A percentile compares a stretch with the other conserved stretches of the same genome.
These are phyloP conservation scores for Anthopleura sola DNA, from an alignment of 64 coral and sea anemone genomes.

Conservation along the genomic window DNA sequence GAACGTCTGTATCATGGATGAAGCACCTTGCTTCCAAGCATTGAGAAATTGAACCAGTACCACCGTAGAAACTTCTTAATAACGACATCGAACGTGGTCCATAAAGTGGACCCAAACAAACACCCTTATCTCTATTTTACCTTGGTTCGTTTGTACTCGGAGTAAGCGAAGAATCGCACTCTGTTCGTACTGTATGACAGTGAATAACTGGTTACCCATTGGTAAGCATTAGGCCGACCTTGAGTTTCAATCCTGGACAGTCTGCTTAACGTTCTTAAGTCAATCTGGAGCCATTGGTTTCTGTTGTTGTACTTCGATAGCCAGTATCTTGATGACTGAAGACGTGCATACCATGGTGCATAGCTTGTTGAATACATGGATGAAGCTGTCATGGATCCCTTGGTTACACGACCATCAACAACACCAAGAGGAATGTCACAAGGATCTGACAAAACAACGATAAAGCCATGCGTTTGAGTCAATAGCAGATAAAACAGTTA, in stretches of 20 bases:
- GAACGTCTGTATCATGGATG: too few species aligned
- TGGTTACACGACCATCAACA: constrained; percentile 45
- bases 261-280: constrained; percentile 35
- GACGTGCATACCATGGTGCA: constrained; percentile 51
- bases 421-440: constrained; percentile 45
- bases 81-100: too few species aligned
- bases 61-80: too few species aligned
- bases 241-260: constrained; percentile 41
- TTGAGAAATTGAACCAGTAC: too few species aligned
- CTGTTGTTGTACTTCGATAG: constrained; percentile 40
- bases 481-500: too few species aligned
- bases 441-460: constrained; percentile 19
- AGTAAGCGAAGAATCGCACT: constrained; percentile 33
- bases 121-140: background rate
- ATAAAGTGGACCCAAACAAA: too few species aligned
- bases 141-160: constrained; percentile 36
- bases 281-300: constrained; percentile 52
- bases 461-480: too few species aligned
- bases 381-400: constrained; percentile 47
- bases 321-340: constrained; percentile 50
- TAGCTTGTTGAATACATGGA: constrained; percentile 53
- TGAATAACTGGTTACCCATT: constrained; percentile 55
- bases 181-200: constrained; percentile 45
- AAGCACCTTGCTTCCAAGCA: too few species aligned
- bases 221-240: constrained; percentile 35